Evolutionary conservation across 2,888 invertebrate genomes (phyloP), one percentile per base, ranked within the genome.

Genomic region (Villa cingulata): DNA sequence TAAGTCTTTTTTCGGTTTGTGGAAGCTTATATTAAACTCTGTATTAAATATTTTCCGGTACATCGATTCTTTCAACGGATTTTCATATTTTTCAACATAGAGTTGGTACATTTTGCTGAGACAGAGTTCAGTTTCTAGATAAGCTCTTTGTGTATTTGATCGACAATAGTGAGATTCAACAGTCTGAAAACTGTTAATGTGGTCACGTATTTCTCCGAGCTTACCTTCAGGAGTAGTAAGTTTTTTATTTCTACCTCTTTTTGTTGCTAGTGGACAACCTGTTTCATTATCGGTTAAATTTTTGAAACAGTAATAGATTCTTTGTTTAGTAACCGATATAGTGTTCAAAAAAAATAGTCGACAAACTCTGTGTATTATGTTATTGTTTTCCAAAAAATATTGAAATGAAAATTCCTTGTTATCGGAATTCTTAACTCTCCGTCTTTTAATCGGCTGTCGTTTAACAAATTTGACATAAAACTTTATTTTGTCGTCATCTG

Each of bases 91-190:
- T 16, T 41, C 15, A 16, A 41, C 6, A 41, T 50, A 44, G 2
- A 49, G 42, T n/a, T 43, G 27, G 43, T 46, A 46, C 43, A 43
- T 37, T 29, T 37, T 23, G 19, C 15, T 27, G 9, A 44, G 14
- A 38, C 27, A 38, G 20, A 44, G 34, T 14, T 14, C 4, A 17
- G 27, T 9, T 18, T 44, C 44, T 36, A 37, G 18, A 37, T 43
- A 43, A 14, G 18, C 15, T 18, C 37, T 43, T 16, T 20, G 10
- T 7, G 37, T 15, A 4, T 36, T 23, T 4, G 43, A 17, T 15
- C 20, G 37, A 20, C 37, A 43, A 16, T 37, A 43, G 19, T 43
- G 43, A 3, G n/a, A 37, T n/a, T 37, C 43, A 15, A 43, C 37
- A 19, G 16, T 19, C 17, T 14, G 23, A 27, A 43, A 37, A 27